Conservation (phyloP, 2,888 invertebrate species). For the Arrhopalites spinosus region DNA sequence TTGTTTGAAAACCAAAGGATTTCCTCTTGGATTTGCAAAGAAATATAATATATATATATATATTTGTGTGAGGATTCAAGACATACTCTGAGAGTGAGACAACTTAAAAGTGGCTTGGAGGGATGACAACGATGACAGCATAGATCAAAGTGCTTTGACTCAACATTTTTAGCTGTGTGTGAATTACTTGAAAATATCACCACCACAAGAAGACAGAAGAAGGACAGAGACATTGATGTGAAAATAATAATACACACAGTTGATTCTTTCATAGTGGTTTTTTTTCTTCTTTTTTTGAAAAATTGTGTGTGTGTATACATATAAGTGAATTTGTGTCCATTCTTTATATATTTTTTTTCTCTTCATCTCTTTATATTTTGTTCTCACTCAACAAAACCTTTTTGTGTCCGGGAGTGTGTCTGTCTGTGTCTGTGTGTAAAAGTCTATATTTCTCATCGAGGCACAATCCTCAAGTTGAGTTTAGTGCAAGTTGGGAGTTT, state of each 20-base stretch:
- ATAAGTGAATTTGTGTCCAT: background rate
- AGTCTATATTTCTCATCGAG: too few species aligned
- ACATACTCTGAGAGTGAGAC: background rate
- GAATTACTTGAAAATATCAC: too few species aligned
- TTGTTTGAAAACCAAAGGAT: too few species aligned
- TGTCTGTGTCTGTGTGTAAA: too few species aligned
- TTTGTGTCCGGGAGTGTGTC: background rate
- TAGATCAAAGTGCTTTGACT: slow-evolving; percentile 30
- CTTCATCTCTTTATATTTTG: background rate
- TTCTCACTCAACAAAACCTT: background rate
- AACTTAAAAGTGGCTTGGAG: background rate
- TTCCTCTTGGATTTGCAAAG: background rate
- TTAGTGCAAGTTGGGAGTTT: too few species aligned
- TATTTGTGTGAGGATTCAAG: background rate
- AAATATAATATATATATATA: background rate
- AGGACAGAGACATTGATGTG: background rate
- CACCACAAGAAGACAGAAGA: slow-evolving; percentile 9
- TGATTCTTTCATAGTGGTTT: slow-evolving; percentile 13
- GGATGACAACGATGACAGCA: slow-evolving; percentile 17
- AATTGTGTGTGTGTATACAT: background rate
- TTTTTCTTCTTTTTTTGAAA: slow-evolving; percentile 9
- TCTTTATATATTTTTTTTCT: background rate
- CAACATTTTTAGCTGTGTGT: slow-evolving; percentile 1
- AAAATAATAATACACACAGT: background rate
- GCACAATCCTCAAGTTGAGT: too few species aligned